Evolutionary conservation across 35 echinoderm and acorn worm species (phyloP).

Genomic region (Heliocidaris erythrogramma): DNA sequence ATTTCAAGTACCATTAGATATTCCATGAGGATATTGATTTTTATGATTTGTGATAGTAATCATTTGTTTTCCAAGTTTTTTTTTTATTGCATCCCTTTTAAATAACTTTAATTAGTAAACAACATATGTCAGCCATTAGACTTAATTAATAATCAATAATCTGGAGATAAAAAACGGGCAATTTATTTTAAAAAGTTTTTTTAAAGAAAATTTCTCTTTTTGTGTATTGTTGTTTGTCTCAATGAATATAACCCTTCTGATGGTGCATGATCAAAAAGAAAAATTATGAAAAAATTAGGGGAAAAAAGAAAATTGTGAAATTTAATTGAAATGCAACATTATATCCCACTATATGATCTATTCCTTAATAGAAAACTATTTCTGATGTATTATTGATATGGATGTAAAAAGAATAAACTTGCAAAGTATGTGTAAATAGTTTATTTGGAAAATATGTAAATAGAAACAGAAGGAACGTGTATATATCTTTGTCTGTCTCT

Average conservation of each 20-base stretch:
- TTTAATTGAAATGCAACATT: not conserved
- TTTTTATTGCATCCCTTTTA: no score
- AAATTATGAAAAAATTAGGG: not conserved
- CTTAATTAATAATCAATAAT: not conserved
- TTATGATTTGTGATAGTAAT: no score
- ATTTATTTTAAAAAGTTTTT: not conserved
- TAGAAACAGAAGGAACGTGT: not conserved
- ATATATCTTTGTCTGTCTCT: not conserved
- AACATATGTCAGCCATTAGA: not conserved
- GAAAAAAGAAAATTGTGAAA: not conserved
- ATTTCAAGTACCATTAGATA: no score
- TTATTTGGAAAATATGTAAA: not conserved
- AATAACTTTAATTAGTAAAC: not conserved
- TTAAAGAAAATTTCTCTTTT: not conserved
- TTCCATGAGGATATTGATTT: no score
- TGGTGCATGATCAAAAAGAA: not conserved
- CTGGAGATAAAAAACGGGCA: no score
- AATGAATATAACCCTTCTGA: not conserved
- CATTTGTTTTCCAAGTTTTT: no score
- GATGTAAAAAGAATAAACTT: not conserved
- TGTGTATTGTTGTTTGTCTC: not conserved
- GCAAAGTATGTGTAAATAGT: not conserved
- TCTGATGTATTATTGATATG: not conserved
- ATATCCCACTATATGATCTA: not conserved
- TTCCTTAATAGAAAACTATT: not conserved